phyloP scores from a whole-genome alignment of 2,797 vertebrate genomes.

The Momotus momota region DNA sequence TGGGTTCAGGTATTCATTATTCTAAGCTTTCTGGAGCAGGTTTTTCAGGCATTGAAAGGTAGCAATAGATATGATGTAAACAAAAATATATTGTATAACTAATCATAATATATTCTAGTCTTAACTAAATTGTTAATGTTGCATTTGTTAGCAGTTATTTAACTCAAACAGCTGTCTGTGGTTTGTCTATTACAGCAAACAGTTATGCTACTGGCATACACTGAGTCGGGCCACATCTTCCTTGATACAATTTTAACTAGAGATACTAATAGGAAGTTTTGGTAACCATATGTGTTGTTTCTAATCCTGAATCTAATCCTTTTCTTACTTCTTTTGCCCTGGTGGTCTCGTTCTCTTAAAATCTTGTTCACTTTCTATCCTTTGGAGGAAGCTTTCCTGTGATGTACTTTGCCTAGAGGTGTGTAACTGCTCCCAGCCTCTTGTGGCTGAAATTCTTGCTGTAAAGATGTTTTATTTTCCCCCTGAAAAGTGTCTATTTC shows the following conservation, averaged over 20 bases:
- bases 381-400: not conserved
- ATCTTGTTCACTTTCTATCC: not conserved
- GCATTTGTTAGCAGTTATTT: not conserved
- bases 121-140: not conserved
- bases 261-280: not conserved
- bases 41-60: not conserved
- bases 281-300: not conserved
- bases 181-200: not conserved
- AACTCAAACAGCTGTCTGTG: not conserved
- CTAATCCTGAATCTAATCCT: not conserved
- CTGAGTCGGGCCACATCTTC: not conserved
- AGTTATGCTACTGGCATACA: not conserved
- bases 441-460: constrained; percentile 18
- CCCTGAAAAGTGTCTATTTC: constrained; percentile 28
- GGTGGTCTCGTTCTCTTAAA: not conserved
- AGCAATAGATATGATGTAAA: not conserved
- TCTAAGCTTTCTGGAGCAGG: not conserved
- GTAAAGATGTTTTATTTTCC: constrained; percentile 35
- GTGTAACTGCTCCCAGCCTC: not conserved
- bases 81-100: not conserved
- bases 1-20: not conserved
- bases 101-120: not conserved
- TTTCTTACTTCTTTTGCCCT: not conserved
- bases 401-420: constrained; percentile 9
- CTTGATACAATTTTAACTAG: not conserved